Evolutionary conservation across 2,797 vertebrate species (phyloP), one percentile per base, ranked within the genome.

Genomic region (Anomalospiza imberbis): DNA sequence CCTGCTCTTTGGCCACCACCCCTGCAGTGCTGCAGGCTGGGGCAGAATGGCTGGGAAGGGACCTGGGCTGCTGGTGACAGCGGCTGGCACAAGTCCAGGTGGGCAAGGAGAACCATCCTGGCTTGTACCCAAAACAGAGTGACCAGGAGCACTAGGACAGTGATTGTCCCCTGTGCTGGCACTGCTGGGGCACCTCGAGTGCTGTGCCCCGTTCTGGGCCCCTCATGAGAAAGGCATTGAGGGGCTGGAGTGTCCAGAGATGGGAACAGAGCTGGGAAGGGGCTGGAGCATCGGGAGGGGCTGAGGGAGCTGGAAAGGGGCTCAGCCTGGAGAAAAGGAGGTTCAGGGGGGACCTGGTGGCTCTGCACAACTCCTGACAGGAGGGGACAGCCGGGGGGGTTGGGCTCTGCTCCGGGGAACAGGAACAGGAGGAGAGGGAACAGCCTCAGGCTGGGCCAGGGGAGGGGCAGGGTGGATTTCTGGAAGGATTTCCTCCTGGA

Each of bases 241-340:
- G 50, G 31, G 31, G 38, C 31, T 42, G 38, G 13, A 42, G 31
- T 3, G 68, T 42, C 50, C 68, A 54, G 51, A 5, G 67, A 10
- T 2, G 28, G 50, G 28, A 70, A 53, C 1, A 1, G 67, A 42
- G 29, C 36, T 53, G 36, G 50, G 29, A 42, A 71, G 29, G 21
- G 28, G 1, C 11, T 51, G 66, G 29, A 38, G 48, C 67, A 0
- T 28, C 48, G 53, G 28, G 48, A 53, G 66, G 0, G 5, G 29
- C 67, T 70, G 67, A 25, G 16, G 29, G 34, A 68, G 66, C 47
- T 68, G 66, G 66, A 1, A 38, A 68, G 68, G 47, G 66, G 48
- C 67, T 53, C 12, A 53, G 66, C 26, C 45, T 50, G 66, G 47
- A 67, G 65, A 6, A 50, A 38, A 51, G 66, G 66, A 24, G 65